phyloP scores from a whole-genome alignment of 2,797 vertebrate genomes.

The Meda fulgida region DNA sequence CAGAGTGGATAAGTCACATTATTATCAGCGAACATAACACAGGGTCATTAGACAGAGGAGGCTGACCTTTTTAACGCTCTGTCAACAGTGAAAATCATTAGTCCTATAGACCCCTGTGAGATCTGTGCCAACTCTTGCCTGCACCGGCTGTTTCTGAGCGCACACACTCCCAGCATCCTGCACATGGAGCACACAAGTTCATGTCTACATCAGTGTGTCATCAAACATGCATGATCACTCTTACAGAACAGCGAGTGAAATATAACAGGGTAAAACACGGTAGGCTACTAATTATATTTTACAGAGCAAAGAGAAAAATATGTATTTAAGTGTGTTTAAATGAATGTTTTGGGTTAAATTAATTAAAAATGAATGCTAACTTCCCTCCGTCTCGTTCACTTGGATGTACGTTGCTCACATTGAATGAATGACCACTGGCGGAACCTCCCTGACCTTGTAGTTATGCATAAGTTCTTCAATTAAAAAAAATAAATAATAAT shows the following conservation, averaged over 20 bases:
- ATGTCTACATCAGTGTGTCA: neutral
- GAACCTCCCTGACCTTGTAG: no score
- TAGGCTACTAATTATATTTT: neutral
- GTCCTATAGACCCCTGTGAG: constrained; percentile 70
- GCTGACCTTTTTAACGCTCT: constrained; percentile 27
- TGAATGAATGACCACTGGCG: no score
- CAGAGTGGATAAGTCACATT: neutral
- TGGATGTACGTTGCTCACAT: no score
- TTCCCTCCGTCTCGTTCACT: no score
- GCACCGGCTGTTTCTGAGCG: constrained; percentile 66
- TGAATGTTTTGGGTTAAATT: neutral
- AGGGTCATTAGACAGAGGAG: neutral
- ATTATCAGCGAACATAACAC: constrained; percentile 26
- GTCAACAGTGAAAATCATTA: constrained; percentile 64
- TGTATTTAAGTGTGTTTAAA: neutral
- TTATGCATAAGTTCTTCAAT: no score
- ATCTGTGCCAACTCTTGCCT: constrained; percentile 75
- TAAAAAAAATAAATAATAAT: no score
- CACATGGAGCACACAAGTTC: neutral
- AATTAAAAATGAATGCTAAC: no score
- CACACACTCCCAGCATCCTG: neutral
- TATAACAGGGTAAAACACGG: neutral
- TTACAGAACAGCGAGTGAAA: neutral
- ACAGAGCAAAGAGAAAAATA: neutral
- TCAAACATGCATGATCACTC: neutral